A percentile compares a stretch with the other conserved stretches of the same genome.
phyloP scores from a whole-genome alignment of 2,113 vertebrate species.

The Craseonycteris thonglongyai region DNA sequence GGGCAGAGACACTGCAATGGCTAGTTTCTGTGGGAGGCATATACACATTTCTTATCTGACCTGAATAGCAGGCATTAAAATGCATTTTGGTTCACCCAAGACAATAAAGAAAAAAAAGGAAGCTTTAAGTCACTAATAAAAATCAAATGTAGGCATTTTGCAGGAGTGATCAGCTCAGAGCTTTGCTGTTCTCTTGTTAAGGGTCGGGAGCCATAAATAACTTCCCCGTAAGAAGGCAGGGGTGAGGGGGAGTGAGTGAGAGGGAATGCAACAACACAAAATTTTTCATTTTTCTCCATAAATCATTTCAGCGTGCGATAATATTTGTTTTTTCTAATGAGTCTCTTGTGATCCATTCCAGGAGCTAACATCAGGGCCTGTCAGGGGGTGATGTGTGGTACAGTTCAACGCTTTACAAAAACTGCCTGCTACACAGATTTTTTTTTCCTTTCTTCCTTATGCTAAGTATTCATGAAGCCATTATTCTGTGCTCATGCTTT shows the following conservation, averaged over 20 bases:
- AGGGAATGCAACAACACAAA: conserved; percentile 83
- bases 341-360: conserved; percentile 89
- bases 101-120: conserved; percentile 87
- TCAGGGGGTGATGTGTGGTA: conserved; percentile 86
- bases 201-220: conserved; percentile 86
- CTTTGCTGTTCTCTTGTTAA: conserved; percentile 86
- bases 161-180: conserved; percentile 81
- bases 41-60: conserved; percentile 74
- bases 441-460: conserved; percentile 67
- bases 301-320: conserved; percentile 92
- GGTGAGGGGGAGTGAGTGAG: conserved; percentile 79
- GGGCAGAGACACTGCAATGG: conserved; percentile 10
- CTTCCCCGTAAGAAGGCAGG: conserved; percentile 82
- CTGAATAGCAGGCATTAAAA: conserved; percentile 80
- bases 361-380: conserved; percentile 88
- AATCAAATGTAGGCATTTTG: conserved; percentile 88
- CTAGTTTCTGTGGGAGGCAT: conserved; percentile 64
- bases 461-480: conserved; percentile 79
- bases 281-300: conserved; percentile 92
- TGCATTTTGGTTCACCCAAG: conserved; percentile 79
- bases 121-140: conserved; percentile 89
- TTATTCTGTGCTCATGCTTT: conserved; percentile 74
- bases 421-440: conserved; percentile 83
- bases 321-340: conserved; percentile 96
- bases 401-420: conserved; percentile 86